Percentiles rank a stretch among this genome's conserved stretches.
Evolutionary conservation across 2,113 vertebrate species (phyloP).

Genomic region (Xenopus laevis): DNA sequence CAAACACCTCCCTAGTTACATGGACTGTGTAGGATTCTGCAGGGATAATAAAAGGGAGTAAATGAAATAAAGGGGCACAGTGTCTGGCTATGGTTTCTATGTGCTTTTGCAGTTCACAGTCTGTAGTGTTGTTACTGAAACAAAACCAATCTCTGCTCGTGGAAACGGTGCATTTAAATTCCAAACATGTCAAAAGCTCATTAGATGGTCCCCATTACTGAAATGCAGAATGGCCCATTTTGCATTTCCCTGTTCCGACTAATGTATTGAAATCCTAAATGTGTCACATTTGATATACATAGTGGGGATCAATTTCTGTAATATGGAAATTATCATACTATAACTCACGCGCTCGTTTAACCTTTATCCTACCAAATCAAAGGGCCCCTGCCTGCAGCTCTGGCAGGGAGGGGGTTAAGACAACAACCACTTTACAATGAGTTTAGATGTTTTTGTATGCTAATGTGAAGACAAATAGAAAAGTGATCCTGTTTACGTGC

Average conservation of each 20-base stretch:
- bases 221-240: constrained; percentile 3
- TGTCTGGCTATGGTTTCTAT: background rate
- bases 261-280: constrained; percentile 13
- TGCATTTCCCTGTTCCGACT: background rate
- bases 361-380: background rate
- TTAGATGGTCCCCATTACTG: constrained; percentile 2
- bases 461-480: background rate
- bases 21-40: too few relatives aligned
- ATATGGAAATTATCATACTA: background rate
- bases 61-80: background rate
- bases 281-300: constrained; percentile 2
- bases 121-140: background rate
- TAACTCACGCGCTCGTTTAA: background rate
- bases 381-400: background rate
- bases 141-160: background rate
- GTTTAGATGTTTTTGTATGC: background rate
- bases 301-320: background rate
- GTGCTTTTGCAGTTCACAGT: background rate
- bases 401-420: background rate
- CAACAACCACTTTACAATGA: background rate
- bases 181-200: constrained; percentile 9
- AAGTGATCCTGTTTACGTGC: background rate
- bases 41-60: too few relatives aligned
- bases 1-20: too few relatives aligned
- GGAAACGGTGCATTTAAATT: background rate